Percentiles rank a stretch among this genome's conserved stretches.
Evolutionary conservation across 2,888 invertebrate species (phyloP).

Genomic region (Melanophora roralis): DNA sequence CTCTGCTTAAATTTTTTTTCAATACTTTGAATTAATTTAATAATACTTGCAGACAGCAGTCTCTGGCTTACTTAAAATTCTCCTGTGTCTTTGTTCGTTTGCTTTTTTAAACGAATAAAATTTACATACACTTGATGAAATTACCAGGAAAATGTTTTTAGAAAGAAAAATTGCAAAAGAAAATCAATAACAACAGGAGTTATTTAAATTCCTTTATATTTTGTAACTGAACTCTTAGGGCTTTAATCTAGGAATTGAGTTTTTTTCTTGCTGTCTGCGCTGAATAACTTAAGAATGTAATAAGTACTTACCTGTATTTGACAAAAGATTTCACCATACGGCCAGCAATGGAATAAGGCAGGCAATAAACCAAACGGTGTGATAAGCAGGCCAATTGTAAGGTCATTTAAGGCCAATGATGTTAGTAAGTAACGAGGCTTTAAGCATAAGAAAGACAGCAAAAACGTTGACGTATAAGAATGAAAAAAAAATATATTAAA

Average conservation of each 20-base stretch:
- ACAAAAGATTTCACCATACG: slow-evolving; percentile 92
- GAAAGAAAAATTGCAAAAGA: neutral
- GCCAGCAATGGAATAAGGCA: slow-evolving; percentile 92
- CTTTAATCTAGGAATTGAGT: neutral
- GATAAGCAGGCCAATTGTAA: slow-evolving; percentile 90
- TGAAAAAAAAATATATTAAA: neutral
- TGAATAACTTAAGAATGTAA: neutral
- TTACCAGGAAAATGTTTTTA: neutral
- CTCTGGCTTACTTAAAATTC: neutral
- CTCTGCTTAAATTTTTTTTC: neutral
- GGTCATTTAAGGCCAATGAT: slow-evolving; percentile 90
- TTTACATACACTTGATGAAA: slow-evolving; percentile 20
- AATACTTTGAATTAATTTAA: slow-evolving; percentile 5
- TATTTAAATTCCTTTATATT: neutral
- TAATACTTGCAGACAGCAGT: neutral
- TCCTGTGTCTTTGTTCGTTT: neutral
- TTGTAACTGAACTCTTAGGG: neutral
- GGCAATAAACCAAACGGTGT: slow-evolving; percentile 91
- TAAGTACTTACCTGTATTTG: slow-evolving; percentile 87
- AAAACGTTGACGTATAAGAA: too few relatives aligned
- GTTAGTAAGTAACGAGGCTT: slow-evolving; percentile 93
- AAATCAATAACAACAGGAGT: neutral
- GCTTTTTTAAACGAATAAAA: neutral
- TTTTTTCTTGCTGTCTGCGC: neutral
- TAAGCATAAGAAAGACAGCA: slow-evolving; percentile 35